Conservation (phyloP, 2,888 invertebrate genomes). For the Amiota mariae region DNA sequence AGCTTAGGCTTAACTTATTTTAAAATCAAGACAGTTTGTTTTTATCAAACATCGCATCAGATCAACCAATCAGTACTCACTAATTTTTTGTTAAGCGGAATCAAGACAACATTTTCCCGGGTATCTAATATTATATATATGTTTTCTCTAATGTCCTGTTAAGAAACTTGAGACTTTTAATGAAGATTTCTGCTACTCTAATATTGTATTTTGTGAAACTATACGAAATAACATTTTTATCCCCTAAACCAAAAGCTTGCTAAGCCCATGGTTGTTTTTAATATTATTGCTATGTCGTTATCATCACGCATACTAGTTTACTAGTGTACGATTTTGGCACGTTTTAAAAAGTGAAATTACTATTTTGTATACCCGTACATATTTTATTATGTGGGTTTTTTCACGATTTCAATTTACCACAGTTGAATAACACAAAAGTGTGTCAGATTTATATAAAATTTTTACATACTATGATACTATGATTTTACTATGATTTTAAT, state of each 20-base stretch:
- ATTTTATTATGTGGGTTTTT: slow-evolving; percentile 37
- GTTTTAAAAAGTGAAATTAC: slow-evolving; percentile 64
- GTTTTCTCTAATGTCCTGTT: too few species aligned
- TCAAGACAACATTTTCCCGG: too few species aligned
- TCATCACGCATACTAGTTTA: slow-evolving; percentile 19
- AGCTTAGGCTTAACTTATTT: too few species aligned
- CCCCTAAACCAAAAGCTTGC: background rate
- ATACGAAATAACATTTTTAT: too few species aligned
- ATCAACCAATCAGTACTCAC: too few species aligned
- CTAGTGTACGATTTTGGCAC: slow-evolving; percentile 52
- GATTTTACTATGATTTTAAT: slow-evolving; percentile 14
- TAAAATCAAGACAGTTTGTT: too few species aligned
- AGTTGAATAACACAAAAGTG: slow-evolving; percentile 18
- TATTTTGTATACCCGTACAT: slow-evolving; percentile 33
- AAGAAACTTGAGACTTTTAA: too few species aligned
- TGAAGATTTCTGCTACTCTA: too few species aligned
- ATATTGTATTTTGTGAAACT: too few species aligned
- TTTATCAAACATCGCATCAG: too few species aligned
- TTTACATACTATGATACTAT: slow-evolving; percentile 1
- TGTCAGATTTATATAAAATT: slow-evolving; percentile 39
- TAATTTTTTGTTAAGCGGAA: too few species aligned
- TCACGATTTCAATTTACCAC: background rate
- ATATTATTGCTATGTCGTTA: background rate
- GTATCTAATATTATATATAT: too few species aligned
- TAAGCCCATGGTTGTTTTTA: background rate